phyloP scores from a whole-genome alignment of 2,888 invertebrate genomes.

The Meliscaeva auricollis region DNA sequence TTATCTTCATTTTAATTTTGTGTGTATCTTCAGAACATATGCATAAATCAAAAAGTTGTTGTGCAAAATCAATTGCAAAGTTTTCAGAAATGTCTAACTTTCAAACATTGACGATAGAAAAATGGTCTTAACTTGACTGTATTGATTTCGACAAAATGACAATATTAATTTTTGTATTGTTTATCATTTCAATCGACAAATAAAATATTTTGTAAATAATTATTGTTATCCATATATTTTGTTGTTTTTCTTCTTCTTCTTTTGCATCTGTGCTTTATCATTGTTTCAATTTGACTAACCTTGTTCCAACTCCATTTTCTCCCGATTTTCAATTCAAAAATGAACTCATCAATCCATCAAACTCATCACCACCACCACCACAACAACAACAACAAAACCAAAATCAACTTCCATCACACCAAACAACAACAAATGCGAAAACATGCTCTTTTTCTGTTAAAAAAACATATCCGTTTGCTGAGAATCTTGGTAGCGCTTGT shows the following conservation, averaged over 20 bases:
- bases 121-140: too few species aligned
- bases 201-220: too few species aligned
- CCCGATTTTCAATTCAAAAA: slow-evolving; percentile 66
- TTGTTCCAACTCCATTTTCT: slow-evolving; percentile 49
- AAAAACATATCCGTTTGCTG: slow-evolving; percentile 77
- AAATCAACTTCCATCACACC: slow-evolving; percentile 49
- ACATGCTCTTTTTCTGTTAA: slow-evolving; percentile 75
- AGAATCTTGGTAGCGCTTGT: slow-evolving; percentile 76
- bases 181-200: too few species aligned
- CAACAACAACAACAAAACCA: slow-evolving; percentile 38
- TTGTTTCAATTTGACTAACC: slow-evolving; percentile 20
- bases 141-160: too few species aligned
- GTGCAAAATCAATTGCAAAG: too few species aligned
- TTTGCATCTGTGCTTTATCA: slow-evolving; percentile 45
- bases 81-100: too few species aligned
- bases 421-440: slow-evolving; percentile 63
- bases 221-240: slow-evolving; percentile 24
- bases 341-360: slow-evolving; percentile 59
- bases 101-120: too few species aligned
- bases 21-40: too few species aligned
- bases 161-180: too few species aligned
- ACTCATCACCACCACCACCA: slow-evolving; percentile 52
- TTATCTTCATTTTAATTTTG: too few species aligned
- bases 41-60: too few species aligned
- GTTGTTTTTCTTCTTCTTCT: slow-evolving; percentile 64